Evolutionary conservation across 2,113 vertebrate genomes (phyloP).

Genomic region (Dolichotis patagonum): DNA sequence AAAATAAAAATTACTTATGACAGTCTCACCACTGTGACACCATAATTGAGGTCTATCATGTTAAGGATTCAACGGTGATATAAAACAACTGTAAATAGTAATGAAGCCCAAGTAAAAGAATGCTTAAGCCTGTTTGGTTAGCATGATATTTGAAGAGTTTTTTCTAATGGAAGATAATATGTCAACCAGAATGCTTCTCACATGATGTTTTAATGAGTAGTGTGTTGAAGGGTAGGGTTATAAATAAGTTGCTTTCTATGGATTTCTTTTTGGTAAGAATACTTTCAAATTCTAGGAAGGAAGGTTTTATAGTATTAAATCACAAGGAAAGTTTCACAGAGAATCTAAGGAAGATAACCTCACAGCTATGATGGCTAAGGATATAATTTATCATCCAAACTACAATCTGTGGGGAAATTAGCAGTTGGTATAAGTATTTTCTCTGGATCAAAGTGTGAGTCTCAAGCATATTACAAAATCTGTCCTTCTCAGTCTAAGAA

Average conservation of each 20-base stretch:
- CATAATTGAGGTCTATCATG: background rate
- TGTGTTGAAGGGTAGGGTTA: too few relatives aligned
- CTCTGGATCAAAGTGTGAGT: background rate
- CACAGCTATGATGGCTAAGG: background rate
- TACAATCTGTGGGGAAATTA: background rate
- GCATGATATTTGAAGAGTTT: background rate
- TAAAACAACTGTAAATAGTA: background rate
- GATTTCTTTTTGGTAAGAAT: constrained; percentile 17
- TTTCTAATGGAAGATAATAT: constrained; percentile 9
- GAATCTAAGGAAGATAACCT: constrained; percentile 4
- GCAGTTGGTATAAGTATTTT: background rate
- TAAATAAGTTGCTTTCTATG: background rate
- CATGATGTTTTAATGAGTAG: background rate
- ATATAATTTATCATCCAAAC: background rate
- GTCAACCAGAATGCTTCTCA: background rate
- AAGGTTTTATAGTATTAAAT: background rate
- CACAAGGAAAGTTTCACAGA: background rate
- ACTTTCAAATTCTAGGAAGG: constrained; percentile 21
- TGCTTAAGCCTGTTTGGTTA: background rate
- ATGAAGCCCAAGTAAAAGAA: background rate
- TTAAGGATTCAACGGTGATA: background rate
- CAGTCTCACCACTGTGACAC: background rate
- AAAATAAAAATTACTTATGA: background rate
- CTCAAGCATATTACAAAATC: background rate
- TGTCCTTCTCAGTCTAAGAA: background rate